Evolutionary conservation across 2,797 vertebrate genomes (phyloP), one percentile per base, ranked within the genome.

Genomic region (Trachurus trachurus): DNA sequence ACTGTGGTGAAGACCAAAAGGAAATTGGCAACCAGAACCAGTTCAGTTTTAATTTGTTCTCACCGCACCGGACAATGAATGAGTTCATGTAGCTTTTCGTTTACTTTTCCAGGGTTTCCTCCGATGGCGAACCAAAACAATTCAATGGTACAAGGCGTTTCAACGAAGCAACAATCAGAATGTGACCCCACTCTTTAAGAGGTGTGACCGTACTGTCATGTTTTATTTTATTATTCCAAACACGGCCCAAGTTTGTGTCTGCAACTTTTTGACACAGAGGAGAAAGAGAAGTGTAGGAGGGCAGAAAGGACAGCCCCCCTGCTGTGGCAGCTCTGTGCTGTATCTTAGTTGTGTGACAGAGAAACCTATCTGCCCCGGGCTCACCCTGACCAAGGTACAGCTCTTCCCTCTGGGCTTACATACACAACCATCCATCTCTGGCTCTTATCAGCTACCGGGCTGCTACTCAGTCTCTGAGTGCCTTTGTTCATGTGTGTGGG

Each of bases 391-490:
- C 64, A 64, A 67, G 81, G 72, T 81, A 69, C 74, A 83, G 72
- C 57, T 21, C 70, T 71, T 63, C 56, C 67, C n/a, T 31, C 45
- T 64, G 53, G 47, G 66, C 67, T 26, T 0, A 4, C 54, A 78
- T 29, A 47, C 70, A 74, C 66, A 73, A 2, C 40, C 61, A 75
- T 85, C 70, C 73, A 82, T 91, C 81, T 82, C 58, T 45, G 45
- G 31, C 63, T 67, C 69, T 89, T 92, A 92, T 93, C 91, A 88
- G 71, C 77, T 47, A 84, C 53, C 52, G 67, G 22, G n/a, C 68
- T 12, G 49, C 76, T 76, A 42, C 83, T 26, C 26, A 26, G 26
- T 26, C 26, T 80, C 47, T 61, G 58, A 77, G 67, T 84, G 44
- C 75, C 37, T 71, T 13, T 58, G 49, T 59, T 61, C 37, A 40